A percentile compares a stretch with the other conserved stretches of the same genome.
Conservation (phyloP, 1,140 invertebrate genomes). For the Euwallacea fornicatus region DNA sequence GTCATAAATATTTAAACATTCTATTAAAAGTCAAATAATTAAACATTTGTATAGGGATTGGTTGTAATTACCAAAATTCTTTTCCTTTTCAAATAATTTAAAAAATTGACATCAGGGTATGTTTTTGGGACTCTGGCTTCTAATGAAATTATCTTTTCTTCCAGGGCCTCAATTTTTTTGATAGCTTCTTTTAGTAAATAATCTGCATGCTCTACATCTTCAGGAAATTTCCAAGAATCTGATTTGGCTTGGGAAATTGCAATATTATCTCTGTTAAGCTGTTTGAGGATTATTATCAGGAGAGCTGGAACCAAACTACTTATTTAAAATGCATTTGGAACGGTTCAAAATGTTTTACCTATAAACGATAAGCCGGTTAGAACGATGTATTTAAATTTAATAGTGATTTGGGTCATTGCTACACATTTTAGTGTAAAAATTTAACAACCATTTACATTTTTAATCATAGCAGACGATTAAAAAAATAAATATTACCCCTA, state of each 20-base stretch:
- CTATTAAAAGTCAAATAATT: too few species aligned
- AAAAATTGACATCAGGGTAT: slow-evolving; percentile 87
- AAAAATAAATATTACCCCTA: too few species aligned
- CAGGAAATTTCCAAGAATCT: slow-evolving; percentile 35
- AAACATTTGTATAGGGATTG: too few species aligned
- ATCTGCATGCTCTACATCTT: slow-evolving; percentile 41
- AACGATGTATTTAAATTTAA: slow-evolving; percentile 38
- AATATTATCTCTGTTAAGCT: background rate
- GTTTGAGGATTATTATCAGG: too few species aligned
- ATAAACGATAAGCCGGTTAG: slow-evolving; percentile 14
- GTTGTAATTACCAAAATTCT: slow-evolving; percentile 73
- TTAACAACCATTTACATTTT: slow-evolving; percentile 27
- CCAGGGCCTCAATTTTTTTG: slow-evolving; percentile 64
- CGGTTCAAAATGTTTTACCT: slow-evolving; percentile 10
- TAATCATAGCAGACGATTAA: background rate
- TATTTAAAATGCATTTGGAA: too few species aligned
- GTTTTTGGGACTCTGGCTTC: slow-evolving; percentile 76
- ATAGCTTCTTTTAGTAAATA: slow-evolving; percentile 42
- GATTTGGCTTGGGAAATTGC: background rate
- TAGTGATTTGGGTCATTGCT: slow-evolving; percentile 41
- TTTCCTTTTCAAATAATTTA: slow-evolving; percentile 88
- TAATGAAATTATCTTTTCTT: slow-evolving; percentile 69
- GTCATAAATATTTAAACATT: too few species aligned
- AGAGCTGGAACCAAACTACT: too few species aligned
- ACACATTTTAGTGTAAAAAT: slow-evolving; percentile 27